A percentile compares a stretch with the other conserved stretches of the same genome.
phyloP scores from a whole-genome alignment of 2,797 vertebrate genomes.

The Oreochromis mossambicus region DNA sequence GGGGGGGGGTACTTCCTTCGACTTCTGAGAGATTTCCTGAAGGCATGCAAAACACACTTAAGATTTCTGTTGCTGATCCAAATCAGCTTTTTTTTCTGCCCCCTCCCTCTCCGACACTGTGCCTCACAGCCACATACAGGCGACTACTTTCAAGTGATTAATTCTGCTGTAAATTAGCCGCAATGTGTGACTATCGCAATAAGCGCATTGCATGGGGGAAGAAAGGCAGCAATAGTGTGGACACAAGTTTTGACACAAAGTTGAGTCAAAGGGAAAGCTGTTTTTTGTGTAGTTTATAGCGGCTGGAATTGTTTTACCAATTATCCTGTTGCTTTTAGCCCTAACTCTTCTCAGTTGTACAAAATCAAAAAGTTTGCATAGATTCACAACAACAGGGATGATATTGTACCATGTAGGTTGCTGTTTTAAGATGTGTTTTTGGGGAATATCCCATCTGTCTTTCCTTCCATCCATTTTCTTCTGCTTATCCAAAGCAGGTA shows the following conservation, averaged over 20 bases:
- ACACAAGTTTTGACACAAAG: conserved; percentile 27
- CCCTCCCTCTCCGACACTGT: conserved; percentile 24
- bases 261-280: not conserved
- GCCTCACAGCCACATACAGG: conserved; percentile 54
- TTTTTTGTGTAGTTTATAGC: not conserved
- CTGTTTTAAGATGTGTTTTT: not conserved
- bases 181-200: conserved; percentile 69
- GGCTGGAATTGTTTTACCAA: not conserved
- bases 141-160: conserved; percentile 59
- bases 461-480: not conserved
- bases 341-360: not conserved
- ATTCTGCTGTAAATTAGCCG: conserved; percentile 60
- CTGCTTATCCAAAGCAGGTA: not conserved
- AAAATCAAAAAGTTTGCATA: not conserved
- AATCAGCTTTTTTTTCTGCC: conserved; percentile 37
- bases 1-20: conserved; percentile 12
- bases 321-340: not conserved
- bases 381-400: not conserved
- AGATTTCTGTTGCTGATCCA: conserved; percentile 67
- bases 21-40: conserved; percentile 69
- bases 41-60: conserved; percentile 62
- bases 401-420: not conserved
- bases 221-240: conserved; percentile 2
- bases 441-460: not conserved
- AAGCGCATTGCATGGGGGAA: not conserved